phyloP scores from a whole-genome alignment of 2,888 invertebrate species.

The Syritta pipiens region DNA sequence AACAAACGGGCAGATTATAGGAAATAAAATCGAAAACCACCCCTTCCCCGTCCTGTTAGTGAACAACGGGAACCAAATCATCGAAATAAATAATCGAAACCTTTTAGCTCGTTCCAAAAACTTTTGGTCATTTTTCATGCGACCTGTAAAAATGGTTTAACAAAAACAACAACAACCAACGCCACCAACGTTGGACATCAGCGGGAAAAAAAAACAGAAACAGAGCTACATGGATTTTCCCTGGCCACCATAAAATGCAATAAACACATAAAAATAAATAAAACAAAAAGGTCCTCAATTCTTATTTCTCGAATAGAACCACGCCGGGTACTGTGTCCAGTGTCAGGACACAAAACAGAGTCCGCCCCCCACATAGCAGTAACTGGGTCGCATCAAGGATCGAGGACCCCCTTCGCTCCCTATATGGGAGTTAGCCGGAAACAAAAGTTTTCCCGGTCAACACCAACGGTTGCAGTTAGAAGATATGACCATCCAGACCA shows the following conservation, averaged over 20 bases:
- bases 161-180: slow-evolving; percentile 33
- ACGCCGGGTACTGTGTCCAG: slow-evolving; percentile 13
- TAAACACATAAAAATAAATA: slow-evolving; percentile 32
- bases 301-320: slow-evolving; percentile 38
- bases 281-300: not conserved
- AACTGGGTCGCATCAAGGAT: no score
- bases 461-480: slow-evolving; percentile 26
- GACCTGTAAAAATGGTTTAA: slow-evolving; percentile 53
- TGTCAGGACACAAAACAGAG: slow-evolving; percentile 22
- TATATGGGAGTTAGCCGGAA: no score
- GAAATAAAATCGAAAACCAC: slow-evolving; percentile 14
- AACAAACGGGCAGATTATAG: not conserved
- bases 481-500: not conserved
- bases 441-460: slow-evolving; percentile 35
- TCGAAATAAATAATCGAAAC: slow-evolving; percentile 68
- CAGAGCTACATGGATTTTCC: slow-evolving; percentile 21
- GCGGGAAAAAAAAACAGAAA: not conserved
- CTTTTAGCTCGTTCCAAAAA: slow-evolving; percentile 62
- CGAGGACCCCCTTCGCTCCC: no score
- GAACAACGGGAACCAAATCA: slow-evolving; percentile 52
- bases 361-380: no score
- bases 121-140: slow-evolving; percentile 63
- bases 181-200: not conserved
- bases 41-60: not conserved
- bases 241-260: slow-evolving; percentile 47